Base-by-base conservation (phyloP, 2,888 invertebrate genomes). In the Drosophila nr. perissopoda region DNA sequence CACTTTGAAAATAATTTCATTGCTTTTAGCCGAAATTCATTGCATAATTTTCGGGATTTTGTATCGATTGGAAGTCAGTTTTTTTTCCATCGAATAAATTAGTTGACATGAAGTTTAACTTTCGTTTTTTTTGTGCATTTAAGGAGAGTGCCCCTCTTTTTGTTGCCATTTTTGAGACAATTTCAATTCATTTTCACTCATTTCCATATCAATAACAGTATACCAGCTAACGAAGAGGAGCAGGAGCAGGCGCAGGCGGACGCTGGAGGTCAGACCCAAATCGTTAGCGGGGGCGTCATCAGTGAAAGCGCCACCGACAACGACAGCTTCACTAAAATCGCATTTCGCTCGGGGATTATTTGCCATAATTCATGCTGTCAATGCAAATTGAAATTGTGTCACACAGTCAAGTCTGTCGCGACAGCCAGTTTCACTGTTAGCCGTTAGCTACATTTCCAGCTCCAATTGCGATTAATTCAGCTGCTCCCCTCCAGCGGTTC, bases 301-400 rank as follows among this genome's bases (percentile, higher is more conserved):
- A 52, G 63, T 42, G 45, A n/a, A 21, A 21, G 49, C 18, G 34
- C 25, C 52, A 36, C 51, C 29, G 10, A 38, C 18, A n/a, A 16
- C 34, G 58, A 62, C 51, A 62, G 74, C 79, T 51, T 59, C 61
- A 79, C 83, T 80, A 82, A 89, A 89, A 83, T 89, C 82, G 84
- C 82, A 80, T 87, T 89, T 87, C 73, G 80, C 84, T 70, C 40
- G 65, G 62, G 83, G 86, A 87, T 85, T 89, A 85, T 87, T 89
- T 89, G 83, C 82, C 83, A 87, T 89, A 87, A 87, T 87, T 87
- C 90, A 87, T 87, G 86, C 87, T 87, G 90, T 87, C 88, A 89
- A 87, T 87, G 85, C 87, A 87, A 87, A 89, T 87, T 87, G 87
- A 87, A 87, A 89, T 87, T 87, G 87, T 87, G 90, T 87, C 89